Base-by-base conservation (phyloP, 2,888 invertebrate genomes). In the Chromoteleia sp. region DNA sequence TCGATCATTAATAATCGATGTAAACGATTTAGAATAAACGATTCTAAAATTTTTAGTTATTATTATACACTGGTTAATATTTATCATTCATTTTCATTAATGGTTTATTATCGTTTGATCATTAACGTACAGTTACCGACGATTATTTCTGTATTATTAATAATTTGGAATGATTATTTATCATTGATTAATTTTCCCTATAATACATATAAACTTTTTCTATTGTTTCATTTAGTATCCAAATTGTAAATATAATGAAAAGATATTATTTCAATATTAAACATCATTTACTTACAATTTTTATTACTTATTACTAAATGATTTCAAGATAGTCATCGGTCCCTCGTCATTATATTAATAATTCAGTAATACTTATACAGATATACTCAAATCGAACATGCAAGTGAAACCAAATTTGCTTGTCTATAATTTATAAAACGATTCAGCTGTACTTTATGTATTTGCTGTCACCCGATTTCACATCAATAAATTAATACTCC, bases 271-370 rank as follows among this genome's bases (percentile, higher is more conserved):
- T 58, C 25, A 19, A 1, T 8, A 50, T 50, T 50, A 10, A 50
- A 1, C 6, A 5, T 45, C 7, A 8, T 17, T 45, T 6, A 6
- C 45, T 2, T 8, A 19, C 19, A 48, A 48, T 21, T 21, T n/a
- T 8, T n/a, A 8, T 19, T 48, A 2, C 19, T 4, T 10, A 48
- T 21, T n/a, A n/a, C n/a, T 2, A 17, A 14, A 15, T 21, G 17
- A 15, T 48, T 21, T n/a, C 3, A 48, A 48, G 5, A 15, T n/a
- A 15, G 10, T 10, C 5, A 48, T 48, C 10, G 48, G 19, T 48
- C 19, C 19, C n/a, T 7, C 19, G 48, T 21, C 48, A 19, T 48
- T 48, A 21, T 7, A 48, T 48, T 48, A 48, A 21, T 48, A 17
- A 48, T 21, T n/a, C 19, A 21, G 21, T 10, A 48, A 36, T 36